These are phyloP conservation scores for Panthera uncia DNA, from an alignment of 2,113 vertebrate species.

Conservation along the genomic window DNA sequence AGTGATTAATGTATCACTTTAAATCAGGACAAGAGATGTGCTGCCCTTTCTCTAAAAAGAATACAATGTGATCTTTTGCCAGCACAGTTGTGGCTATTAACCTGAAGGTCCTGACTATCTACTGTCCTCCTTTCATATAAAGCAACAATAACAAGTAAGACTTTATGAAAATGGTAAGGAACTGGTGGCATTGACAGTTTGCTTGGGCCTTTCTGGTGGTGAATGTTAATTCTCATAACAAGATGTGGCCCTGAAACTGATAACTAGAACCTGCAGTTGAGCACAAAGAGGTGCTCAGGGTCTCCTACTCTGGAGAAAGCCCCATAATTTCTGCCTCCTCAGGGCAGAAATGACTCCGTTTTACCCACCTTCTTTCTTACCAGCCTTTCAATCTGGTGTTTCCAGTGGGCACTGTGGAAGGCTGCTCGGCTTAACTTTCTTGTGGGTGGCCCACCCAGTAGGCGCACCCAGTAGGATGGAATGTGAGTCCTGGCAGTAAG, in stretches of 20 bases:
- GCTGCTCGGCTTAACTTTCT: neutral
- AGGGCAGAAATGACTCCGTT: neutral
- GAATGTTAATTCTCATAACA: neutral
- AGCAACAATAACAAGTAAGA: neutral
- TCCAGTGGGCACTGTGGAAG: neutral
- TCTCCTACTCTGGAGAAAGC: neutral
- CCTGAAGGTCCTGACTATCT: neutral
- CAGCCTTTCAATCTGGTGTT: neutral
- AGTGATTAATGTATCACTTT: slow-evolving; percentile 56
- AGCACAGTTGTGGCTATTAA: neutral
- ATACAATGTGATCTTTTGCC: slow-evolving; percentile 30
- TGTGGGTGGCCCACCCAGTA: neutral
- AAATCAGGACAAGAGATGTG: neutral
- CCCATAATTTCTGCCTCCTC: neutral
- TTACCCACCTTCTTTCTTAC: neutral
- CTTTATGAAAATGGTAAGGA: neutral
- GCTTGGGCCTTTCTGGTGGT: neutral
- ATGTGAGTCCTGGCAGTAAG: neutral
- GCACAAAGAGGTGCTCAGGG: neutral
- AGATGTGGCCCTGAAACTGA: neutral
- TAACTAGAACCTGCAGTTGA: neutral
- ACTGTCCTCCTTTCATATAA: neutral
- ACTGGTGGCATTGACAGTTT: neutral
- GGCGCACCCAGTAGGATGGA: neutral
- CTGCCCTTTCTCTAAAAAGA: slow-evolving; percentile 45